Conservation (phyloP, 2,797 vertebrate species). For the Lepus oiostolus region DNA sequence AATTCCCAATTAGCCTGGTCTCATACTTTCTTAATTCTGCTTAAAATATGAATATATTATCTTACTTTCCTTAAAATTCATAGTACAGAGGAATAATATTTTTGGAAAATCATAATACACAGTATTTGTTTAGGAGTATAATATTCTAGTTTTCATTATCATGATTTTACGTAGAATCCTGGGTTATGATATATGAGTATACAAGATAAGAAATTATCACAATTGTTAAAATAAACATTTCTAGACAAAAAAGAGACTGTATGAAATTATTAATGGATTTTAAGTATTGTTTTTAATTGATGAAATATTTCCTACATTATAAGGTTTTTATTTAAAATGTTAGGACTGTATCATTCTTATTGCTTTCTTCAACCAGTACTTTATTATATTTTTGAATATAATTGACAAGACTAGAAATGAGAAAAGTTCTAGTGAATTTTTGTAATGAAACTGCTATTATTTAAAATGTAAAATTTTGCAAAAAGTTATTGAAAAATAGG, state of each 20-base stretch:
- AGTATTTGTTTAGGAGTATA: neutral
- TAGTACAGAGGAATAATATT: neutral
- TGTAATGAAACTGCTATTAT: neutral
- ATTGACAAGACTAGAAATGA: neutral
- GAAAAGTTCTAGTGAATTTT: neutral
- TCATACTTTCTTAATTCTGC: neutral
- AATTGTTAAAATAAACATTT: neutral
- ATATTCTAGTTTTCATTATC: neutral
- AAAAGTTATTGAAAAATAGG: neutral
- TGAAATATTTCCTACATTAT: neutral
- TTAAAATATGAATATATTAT: neutral
- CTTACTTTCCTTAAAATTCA: neutral
- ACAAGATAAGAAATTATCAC: neutral
- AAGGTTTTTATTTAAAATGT: neutral
- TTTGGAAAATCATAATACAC: neutral
- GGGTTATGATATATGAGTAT: neutral
- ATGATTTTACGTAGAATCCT: neutral
- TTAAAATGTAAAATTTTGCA: neutral
- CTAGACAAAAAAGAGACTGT: neutral
- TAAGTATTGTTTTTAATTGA: neutral
- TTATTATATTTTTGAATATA: neutral
- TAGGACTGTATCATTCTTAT: neutral
- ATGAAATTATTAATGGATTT: neutral
- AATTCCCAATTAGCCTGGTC: neutral
- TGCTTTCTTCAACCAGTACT: neutral